phyloP scores from a whole-genome alignment of 2,888 invertebrate genomes.

The Ferrisia virgata region DNA sequence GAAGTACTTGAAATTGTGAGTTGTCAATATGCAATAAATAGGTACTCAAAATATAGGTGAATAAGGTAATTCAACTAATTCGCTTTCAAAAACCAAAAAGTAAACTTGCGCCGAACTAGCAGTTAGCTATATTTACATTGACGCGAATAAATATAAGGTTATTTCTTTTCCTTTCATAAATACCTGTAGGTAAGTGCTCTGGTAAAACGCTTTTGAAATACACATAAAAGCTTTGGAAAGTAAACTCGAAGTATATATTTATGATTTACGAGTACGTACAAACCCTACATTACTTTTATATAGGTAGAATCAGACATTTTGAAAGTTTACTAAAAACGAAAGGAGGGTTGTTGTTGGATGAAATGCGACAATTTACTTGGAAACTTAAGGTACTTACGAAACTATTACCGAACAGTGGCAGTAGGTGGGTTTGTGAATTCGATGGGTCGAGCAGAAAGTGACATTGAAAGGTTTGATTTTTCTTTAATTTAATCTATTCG shows the following conservation, averaged over 20 bases:
- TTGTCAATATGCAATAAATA: no score
- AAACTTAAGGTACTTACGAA: neutral
- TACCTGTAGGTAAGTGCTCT: no score
- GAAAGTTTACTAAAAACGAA: neutral
- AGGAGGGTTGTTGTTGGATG: neutral
- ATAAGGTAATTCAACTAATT: no score
- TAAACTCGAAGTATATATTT: neutral
- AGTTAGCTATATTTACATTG: no score
- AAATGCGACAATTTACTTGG: neutral
- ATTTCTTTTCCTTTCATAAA: neutral
- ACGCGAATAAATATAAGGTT: neutral
- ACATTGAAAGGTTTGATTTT: neutral
- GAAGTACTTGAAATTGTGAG: no score
- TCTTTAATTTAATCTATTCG: neutral
- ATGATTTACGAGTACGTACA: neutral
- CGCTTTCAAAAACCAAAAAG: no score
- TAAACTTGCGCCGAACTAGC: no score
- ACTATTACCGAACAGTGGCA: neutral
- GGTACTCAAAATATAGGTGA: no score
- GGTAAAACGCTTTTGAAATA: neutral
- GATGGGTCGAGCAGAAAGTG: neutral
- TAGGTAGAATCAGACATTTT: neutral
- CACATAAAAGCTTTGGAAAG: neutral
- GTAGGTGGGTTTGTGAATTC: neutral
- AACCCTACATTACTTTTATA: no score